These are phyloP conservation scores for Chaenocephalus aceratus DNA, from an alignment of 2,113 vertebrate genomes.

Conservation along the genomic window DNA sequence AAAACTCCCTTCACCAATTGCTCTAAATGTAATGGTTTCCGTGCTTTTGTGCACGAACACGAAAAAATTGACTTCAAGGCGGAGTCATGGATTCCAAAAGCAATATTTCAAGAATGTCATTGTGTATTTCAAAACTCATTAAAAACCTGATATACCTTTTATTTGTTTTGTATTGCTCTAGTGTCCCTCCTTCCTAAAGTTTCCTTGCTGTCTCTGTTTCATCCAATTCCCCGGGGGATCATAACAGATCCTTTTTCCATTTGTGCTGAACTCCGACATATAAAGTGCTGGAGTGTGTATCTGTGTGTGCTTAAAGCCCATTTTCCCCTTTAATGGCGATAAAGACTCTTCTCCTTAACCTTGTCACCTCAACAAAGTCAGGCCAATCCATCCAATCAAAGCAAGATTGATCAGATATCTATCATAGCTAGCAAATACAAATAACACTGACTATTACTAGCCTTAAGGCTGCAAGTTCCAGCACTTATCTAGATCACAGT, in stretches of 20 bases:
- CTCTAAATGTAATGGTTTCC: not conserved
- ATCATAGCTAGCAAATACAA: conserved; percentile 32
- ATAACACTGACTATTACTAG: conserved; percentile 29
- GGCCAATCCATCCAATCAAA: conserved; percentile 49
- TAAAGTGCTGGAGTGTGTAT: conserved; percentile 12
- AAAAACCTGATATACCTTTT: conserved; percentile 28
- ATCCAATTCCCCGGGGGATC: conserved; percentile 53
- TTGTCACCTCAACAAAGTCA: conserved; percentile 45
- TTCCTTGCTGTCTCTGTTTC: conserved; percentile 28
- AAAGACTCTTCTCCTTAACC: conserved; percentile 58
- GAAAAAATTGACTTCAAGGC: not conserved
- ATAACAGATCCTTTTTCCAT: conserved; percentile 60
- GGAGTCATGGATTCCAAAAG: conserved; percentile 7
- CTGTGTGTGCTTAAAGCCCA: conserved; percentile 22
- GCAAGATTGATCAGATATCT: conserved; percentile 25
- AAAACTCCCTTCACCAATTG: not conserved
- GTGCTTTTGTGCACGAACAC: not conserved
- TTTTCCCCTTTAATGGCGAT: conserved; percentile 31
- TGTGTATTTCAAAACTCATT: conserved; percentile 33
- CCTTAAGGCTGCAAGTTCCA: conserved; percentile 19
- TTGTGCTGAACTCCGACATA: conserved; percentile 29
- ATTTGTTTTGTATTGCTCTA: conserved; percentile 18
- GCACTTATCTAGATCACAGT: conserved; percentile 19
- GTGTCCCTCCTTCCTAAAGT: conserved; percentile 2
- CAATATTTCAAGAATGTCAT: conserved; percentile 9